Conservation (phyloP, 2,797 vertebrate species). For the Poecilia wingei region DNA sequence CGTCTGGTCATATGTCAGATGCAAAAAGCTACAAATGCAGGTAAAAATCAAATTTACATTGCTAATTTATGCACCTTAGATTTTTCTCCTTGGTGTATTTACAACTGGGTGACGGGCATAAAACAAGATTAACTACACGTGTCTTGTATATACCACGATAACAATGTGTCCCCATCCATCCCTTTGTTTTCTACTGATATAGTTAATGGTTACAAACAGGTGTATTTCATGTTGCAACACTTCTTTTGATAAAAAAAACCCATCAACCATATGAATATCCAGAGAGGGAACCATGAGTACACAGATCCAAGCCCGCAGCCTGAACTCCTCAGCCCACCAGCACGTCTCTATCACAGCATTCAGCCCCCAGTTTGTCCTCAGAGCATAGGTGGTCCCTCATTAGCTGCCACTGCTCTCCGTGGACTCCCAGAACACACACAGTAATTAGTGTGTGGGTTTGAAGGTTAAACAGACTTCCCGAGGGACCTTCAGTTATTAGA, state of each 20-base stretch:
- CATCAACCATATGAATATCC: neutral
- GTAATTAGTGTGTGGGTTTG: slow-evolving; percentile 60
- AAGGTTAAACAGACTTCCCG: slow-evolving; percentile 72
- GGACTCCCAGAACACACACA: slow-evolving; percentile 49
- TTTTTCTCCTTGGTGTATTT: neutral
- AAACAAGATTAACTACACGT: neutral
- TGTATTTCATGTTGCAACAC: neutral
- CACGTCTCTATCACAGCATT: slow-evolving; percentile 25
- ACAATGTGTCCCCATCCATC: neutral
- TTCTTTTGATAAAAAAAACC: neutral
- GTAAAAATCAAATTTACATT: neutral
- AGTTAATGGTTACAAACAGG: neutral
- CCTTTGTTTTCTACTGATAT: neutral
- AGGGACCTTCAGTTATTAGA: slow-evolving; percentile 70
- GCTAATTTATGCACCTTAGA: neutral
- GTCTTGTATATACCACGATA: neutral
- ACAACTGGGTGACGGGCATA: neutral
- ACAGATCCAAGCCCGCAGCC: neutral
- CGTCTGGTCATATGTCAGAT: neutral
- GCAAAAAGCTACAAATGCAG: too few relatives aligned
- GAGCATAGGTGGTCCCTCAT: slow-evolving; percentile 51
- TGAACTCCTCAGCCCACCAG: slow-evolving; percentile 20
- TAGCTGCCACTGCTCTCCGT: slow-evolving; percentile 49
- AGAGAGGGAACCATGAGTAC: neutral
- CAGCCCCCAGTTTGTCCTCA: slow-evolving; percentile 29